A percentile compares a stretch with the other conserved stretches of the same genome.
Conservation (phyloP, 2,113 vertebrate genomes). For the Tachysurus vachellii region DNA sequence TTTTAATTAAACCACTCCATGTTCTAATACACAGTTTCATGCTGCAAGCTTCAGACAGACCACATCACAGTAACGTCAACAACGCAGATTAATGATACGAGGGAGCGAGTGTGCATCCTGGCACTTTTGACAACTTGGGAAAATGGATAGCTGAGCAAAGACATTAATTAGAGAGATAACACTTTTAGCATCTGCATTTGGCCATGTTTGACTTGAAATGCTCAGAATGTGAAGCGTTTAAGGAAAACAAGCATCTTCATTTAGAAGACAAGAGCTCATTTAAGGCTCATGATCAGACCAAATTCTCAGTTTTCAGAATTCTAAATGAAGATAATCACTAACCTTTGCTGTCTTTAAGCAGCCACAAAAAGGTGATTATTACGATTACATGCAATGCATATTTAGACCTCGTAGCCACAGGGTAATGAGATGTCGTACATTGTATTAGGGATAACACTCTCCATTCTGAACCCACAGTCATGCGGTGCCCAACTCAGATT, state of each 20-base stretch:
- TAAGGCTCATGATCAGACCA: not conserved
- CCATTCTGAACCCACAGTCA: not conserved
- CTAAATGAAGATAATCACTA: not conserved
- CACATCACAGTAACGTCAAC: not conserved
- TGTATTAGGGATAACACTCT: conserved; percentile 29
- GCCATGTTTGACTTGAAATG: not conserved
- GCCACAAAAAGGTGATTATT: conserved; percentile 32
- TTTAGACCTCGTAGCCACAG: conserved; percentile 17
- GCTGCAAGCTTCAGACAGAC: not conserved
- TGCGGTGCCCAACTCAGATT: conserved; percentile 17
- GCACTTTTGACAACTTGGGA: conserved; percentile 1
- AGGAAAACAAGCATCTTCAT: not conserved
- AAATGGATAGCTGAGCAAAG: not conserved
- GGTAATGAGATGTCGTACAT: conserved; percentile 34
- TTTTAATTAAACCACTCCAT: conserved; percentile 31
- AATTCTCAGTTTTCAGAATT: not conserved
- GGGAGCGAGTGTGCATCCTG: not conserved
- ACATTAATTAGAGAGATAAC: not conserved
- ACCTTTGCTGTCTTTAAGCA: conserved; percentile 5
- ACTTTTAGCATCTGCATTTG: not conserved
- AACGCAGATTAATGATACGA: not conserved
- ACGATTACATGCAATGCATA: not conserved
- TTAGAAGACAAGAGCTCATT: not conserved
- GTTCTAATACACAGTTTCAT: not conserved
- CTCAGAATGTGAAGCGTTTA: not conserved